These are phyloP conservation scores for Phyllotreta striolata DNA, from an alignment of 2,888 invertebrate species.

Conservation along the genomic window DNA sequence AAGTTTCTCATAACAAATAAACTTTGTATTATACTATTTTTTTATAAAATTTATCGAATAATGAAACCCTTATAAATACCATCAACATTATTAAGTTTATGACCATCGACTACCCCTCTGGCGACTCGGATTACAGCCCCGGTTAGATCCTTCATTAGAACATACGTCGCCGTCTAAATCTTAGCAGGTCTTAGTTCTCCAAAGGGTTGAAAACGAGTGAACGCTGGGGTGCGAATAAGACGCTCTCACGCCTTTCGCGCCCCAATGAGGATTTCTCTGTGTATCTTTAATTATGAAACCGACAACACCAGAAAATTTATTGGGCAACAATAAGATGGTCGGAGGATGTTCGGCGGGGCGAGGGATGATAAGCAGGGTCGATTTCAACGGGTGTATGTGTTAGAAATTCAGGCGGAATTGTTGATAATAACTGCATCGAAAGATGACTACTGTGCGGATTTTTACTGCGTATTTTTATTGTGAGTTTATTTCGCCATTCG, in stretches of 20 bases:
- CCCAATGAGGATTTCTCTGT: constrained; percentile 39
- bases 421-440: not conserved
- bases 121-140: constrained; percentile 40
- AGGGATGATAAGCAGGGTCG: too few species aligned
- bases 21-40: too few species aligned
- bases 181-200: constrained; percentile 19
- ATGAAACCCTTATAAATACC: too few species aligned
- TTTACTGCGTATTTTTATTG: constrained; percentile 42
- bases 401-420: too few species aligned
- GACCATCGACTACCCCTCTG: constrained; percentile 16
- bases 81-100: too few species aligned
- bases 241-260: constrained; percentile 22
- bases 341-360: constrained; percentile 21
- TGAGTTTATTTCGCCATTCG: constrained; percentile 40
- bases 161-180: constrained; percentile 40
- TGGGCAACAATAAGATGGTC: constrained; percentile 44
- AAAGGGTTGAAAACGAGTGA: constrained; percentile 40
- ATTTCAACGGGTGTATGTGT: too few species aligned
- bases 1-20: too few species aligned
- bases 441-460: constrained; percentile 26
- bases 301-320: constrained; percentile 48
- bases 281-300: constrained; percentile 53
- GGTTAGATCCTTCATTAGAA: constrained; percentile 43
- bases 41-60: too few species aligned
- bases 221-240: constrained; percentile 36